Conservation (phyloP, 2,888 invertebrate species). For the Xylocampa areola region DNA sequence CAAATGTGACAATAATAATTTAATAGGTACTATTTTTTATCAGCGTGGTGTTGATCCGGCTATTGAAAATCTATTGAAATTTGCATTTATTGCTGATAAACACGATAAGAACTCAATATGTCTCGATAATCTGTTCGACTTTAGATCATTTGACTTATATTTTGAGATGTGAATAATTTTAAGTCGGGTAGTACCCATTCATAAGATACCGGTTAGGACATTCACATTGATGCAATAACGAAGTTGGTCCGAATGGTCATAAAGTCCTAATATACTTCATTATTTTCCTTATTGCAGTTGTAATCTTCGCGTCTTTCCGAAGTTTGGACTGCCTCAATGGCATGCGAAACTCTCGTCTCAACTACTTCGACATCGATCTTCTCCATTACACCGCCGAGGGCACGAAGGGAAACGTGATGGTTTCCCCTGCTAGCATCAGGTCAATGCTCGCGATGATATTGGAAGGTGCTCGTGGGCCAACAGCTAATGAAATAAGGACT, state of each 20-base stretch:
- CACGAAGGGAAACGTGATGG: slow-evolving; percentile 88
- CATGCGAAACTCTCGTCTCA: slow-evolving; percentile 73
- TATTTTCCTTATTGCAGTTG: slow-evolving; percentile 62
- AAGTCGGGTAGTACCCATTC: too few relatives aligned
- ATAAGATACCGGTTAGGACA: too few relatives aligned
- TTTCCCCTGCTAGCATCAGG: slow-evolving; percentile 92
- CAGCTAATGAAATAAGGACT: slow-evolving; percentile 89
- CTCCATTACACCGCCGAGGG: slow-evolving; percentile 81
- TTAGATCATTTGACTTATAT: too few relatives aligned
- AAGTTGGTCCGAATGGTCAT: too few relatives aligned
- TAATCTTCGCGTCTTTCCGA: slow-evolving; percentile 63
- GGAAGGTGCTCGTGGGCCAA: slow-evolving; percentile 90
- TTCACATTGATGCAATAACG: background rate
- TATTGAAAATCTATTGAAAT: too few relatives aligned
- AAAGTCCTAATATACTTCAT: background rate
- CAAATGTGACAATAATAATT: too few relatives aligned
- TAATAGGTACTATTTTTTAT: too few relatives aligned
- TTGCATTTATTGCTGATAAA: too few relatives aligned
- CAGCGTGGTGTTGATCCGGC: too few relatives aligned
- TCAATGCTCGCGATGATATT: slow-evolving; percentile 90
- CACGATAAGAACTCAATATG: too few relatives aligned
- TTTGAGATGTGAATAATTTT: too few relatives aligned
- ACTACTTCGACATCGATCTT: slow-evolving; percentile 90
- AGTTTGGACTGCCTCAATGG: slow-evolving; percentile 62
- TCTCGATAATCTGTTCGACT: too few relatives aligned